Evolutionary conservation across 92 coral and sea anemone species (phyloP), one percentile per base, ranked within the genome.

Genomic region (Parazoanthus atlanticus): DNA sequence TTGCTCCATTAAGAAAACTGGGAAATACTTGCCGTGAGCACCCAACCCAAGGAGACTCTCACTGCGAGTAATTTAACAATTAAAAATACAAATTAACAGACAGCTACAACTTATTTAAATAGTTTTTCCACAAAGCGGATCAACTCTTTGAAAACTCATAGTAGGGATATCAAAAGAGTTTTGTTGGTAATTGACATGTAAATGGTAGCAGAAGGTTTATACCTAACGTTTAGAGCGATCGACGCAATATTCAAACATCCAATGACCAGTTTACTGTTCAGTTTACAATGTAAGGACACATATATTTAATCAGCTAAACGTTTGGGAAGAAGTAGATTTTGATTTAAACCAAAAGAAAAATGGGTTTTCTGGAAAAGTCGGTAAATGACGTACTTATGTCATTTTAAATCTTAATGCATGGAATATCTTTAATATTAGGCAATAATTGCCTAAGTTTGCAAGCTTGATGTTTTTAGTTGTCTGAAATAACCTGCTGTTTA

Each of bases 61-160:
- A 46, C 52, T 52, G 58, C 3, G 58, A 12, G 3, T 52, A 52
- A 13, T 19, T 19, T 10, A 23, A 76, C 15, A 21, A 31, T 31
- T 56, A 15, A 80, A 19, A 34, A 26, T 31, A 30, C 36, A 43
- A 78, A 28, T 47, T 46, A 43, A 8, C 54, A 5, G 15, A 80
- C 41, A 54, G 23, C 46, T 80, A 54, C 28, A 28, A 36, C 69
- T 30, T 52, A 31, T 31, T 56, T 31, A 7, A 46, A 49, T 46
- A 46, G 67, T 52, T 31, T 54, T 80, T 80, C 64, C 34, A 80
- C 33, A 29, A 54, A 79, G 30, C 46, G 1, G 41, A 79, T 32
- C 41, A 54, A 49, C 29, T 54, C 71, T 78, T 47, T 80, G 65
- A 80, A 67, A 52, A 72, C 71, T 80, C 19, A 56, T 21, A 30